These are phyloP conservation scores for Poliocrania exsul DNA, from an alignment of 2,797 vertebrate species.

Conservation along the genomic window DNA sequence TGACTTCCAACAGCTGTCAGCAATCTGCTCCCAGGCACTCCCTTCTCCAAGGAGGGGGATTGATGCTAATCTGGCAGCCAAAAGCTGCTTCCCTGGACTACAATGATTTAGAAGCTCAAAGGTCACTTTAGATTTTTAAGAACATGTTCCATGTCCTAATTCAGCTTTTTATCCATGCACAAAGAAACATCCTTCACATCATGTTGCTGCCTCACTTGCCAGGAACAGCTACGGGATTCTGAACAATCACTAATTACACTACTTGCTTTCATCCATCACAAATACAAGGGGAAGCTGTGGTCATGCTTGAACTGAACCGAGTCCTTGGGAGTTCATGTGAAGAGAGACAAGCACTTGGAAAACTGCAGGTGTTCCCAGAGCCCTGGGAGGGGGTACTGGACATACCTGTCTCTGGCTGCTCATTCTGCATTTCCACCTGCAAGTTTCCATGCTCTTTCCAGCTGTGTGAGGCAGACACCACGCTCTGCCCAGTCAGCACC, in stretches of 20 bases:
- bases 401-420: background rate
- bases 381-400: background rate
- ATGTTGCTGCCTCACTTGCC: background rate
- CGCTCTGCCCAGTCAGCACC: background rate
- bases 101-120: slow-evolving; percentile 19
- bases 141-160: slow-evolving; percentile 19
- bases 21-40: slow-evolving; percentile 43
- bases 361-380: background rate
- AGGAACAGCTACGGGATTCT: background rate
- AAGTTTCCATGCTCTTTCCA: background rate
- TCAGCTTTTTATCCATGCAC: background rate
- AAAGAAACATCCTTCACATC: background rate
- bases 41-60: background rate
- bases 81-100: background rate
- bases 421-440: background rate
- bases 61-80: slow-evolving; percentile 32
- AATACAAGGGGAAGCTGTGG: background rate
- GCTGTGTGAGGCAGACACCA: background rate
- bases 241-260: background rate
- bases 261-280: background rate
- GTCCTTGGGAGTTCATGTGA: background rate
- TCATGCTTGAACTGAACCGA: fast-evolving
- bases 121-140: slow-evolving; percentile 25
- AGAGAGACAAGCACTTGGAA: background rate
- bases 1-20: slow-evolving; percentile 27